Evolutionary conservation across 1,140 invertebrate genomes (phyloP), one percentile per base, ranked within the genome.

Genomic region (Glossosoma conforme): DNA sequence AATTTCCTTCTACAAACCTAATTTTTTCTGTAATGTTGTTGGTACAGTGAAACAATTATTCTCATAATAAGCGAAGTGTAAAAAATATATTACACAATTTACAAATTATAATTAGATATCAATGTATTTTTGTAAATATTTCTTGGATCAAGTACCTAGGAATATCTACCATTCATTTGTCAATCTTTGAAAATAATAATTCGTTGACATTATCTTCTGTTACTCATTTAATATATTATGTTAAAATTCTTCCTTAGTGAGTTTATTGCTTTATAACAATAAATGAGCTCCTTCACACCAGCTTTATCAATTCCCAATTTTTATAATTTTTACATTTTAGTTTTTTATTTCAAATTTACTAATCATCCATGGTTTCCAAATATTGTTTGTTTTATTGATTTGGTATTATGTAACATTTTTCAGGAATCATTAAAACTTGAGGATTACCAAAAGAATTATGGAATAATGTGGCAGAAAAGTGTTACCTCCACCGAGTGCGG

Each of bases 341-440:
- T 28, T 8, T 8, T 28, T 28, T 8, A 28, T 10, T 40, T 18
- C 20, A 40, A 6, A 40, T 18, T 35, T 8, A 40, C 6, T 40
- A 8, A 3, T 18, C 8, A 20, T 18, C 18, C 8, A 18, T 18
- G 8, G n/a, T n/a, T 15, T 18, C 13, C 17, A 40, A 6, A 20
- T 4, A 8, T 40, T 17, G 20, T 15, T 40, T 9, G 3, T 8
- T 20, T 40, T 40, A 6, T 15, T 40, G 5, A 35, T 35, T 40
- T 40, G 14, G 9, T 6, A 5, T 5, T 35, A 10, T 15, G 20
- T 18, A 5, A 4, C 28, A 28, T 28, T 8, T 48, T 48, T 41
- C 25, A 48, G 55, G 50, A 57, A 24, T 57, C 55, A 8, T 44
- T 57, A 20, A 40, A 38, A 38, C 25, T 57, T 18, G 55, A 57